Evolutionary conservation across 2,888 invertebrate genomes (phyloP).

Genomic region (Nowickia ferox): DNA sequence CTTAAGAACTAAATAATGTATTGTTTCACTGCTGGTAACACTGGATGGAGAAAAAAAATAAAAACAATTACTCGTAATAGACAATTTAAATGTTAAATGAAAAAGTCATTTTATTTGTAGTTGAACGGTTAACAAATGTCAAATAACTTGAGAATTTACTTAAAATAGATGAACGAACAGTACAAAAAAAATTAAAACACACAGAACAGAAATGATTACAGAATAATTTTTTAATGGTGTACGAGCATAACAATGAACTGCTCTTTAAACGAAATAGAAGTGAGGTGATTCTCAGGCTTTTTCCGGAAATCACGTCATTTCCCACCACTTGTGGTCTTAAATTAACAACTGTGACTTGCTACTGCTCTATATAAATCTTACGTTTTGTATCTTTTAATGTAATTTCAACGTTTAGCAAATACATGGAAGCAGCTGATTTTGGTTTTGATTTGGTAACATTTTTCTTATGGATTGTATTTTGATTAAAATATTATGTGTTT

Average conservation of each 20-base stretch:
- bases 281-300: background rate
- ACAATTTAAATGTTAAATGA: slow-evolving; percentile 69
- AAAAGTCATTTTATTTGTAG: slow-evolving; percentile 65
- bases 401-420: too few relatives aligned
- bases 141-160: slow-evolving; percentile 56
- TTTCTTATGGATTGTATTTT: too few relatives aligned
- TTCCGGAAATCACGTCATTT: too few relatives aligned
- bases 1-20: too few relatives aligned
- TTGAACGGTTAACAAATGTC: slow-evolving; percentile 65
- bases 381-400: too few relatives aligned
- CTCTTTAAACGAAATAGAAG: background rate
- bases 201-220: background rate
- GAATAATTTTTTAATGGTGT: slow-evolving; percentile 12
- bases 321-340: too few relatives aligned
- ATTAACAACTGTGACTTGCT: too few relatives aligned
- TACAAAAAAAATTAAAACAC: background rate
- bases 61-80: slow-evolving; percentile 58
- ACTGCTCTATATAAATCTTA: too few relatives aligned
- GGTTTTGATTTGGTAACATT: too few relatives aligned
- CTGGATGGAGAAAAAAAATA: background rate
- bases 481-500: too few relatives aligned
- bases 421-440: too few relatives aligned
- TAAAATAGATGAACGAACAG: background rate
- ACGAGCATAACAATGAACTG: too few relatives aligned
- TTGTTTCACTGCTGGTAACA: background rate